These are phyloP conservation scores for Ypsolopha scabrella DNA, from an alignment of 2,888 invertebrate genomes.

Conservation along the genomic window DNA sequence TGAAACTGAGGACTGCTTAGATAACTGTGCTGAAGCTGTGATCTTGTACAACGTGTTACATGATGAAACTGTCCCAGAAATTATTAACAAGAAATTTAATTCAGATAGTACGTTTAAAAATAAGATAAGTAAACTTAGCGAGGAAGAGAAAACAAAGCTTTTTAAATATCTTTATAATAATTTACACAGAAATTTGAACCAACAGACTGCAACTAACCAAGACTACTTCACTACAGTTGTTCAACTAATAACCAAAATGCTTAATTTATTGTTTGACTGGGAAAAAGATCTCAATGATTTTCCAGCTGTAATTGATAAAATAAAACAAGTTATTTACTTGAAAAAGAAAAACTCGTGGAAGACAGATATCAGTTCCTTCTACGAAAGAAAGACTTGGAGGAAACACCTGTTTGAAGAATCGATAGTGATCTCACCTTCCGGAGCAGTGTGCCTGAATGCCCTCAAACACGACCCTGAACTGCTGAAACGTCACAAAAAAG, in stretches of 20 bases:
- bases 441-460: conserved; percentile 38
- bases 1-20: conserved; percentile 26
- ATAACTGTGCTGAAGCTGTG: conserved; percentile 26
- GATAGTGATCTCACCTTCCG: conserved; percentile 25
- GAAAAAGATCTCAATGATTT: conserved; percentile 29
- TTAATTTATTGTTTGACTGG: conserved; percentile 34
- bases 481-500: conserved; percentile 20
- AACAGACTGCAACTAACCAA: conserved; percentile 16
- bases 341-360: conserved; percentile 28
- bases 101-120: conserved; percentile 20
- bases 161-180: conserved; percentile 31
- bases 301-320: conserved; percentile 26
- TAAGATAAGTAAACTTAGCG: conserved; percentile 21
- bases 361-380: conserved; percentile 18
- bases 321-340: conserved; percentile 26
- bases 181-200: conserved; percentile 17
- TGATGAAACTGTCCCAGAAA: conserved; percentile 26
- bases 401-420: conserved; percentile 42
- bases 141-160: conserved; percentile 25
- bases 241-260: conserved; percentile 13
- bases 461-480: conserved; percentile 41
- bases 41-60: conserved; percentile 28
- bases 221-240: conserved; percentile 17
- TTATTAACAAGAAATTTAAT: conserved; percentile 28
- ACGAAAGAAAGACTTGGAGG: conserved; percentile 44